These are phyloP conservation scores for Dynastes grantii DNA, from an alignment of 2,888 invertebrate species.

Conservation along the genomic window DNA sequence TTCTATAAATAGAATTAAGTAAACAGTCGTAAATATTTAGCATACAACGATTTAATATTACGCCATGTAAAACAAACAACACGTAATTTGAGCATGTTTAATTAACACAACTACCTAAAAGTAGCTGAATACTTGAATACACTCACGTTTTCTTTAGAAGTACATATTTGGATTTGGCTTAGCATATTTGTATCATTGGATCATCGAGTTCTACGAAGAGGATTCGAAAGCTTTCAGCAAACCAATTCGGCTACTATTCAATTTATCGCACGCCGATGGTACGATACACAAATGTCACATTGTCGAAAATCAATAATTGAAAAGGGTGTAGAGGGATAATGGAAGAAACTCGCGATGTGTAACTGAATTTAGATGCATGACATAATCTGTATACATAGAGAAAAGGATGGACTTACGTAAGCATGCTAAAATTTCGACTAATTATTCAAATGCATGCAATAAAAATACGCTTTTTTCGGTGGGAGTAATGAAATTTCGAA, in stretches of 20 bases:
- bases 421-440: background rate
- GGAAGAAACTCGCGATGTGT: background rate
- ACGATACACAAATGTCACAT: background rate
- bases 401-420: background rate
- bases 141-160: too few species aligned
- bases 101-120: background rate
- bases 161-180: too few species aligned
- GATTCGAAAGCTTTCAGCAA: background rate
- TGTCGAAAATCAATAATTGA: conserved; percentile 21
- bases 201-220: background rate
- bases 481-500: background rate
- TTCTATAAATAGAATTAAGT: background rate
- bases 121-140: background rate
- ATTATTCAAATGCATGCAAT: conserved; percentile 5
- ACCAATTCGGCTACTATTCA: too few species aligned
- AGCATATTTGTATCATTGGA: too few species aligned
- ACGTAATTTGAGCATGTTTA: background rate
- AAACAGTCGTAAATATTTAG: background rate
- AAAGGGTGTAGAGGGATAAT: conserved; percentile 17
- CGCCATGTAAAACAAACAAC: background rate
- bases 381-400: background rate
- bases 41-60: background rate
- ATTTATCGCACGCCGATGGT: background rate
- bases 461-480: background rate
- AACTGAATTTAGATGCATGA: conserved; percentile 10